Base-by-base conservation (phyloP, 2,888 invertebrate species). In the Folsomia manolachei region DNA sequence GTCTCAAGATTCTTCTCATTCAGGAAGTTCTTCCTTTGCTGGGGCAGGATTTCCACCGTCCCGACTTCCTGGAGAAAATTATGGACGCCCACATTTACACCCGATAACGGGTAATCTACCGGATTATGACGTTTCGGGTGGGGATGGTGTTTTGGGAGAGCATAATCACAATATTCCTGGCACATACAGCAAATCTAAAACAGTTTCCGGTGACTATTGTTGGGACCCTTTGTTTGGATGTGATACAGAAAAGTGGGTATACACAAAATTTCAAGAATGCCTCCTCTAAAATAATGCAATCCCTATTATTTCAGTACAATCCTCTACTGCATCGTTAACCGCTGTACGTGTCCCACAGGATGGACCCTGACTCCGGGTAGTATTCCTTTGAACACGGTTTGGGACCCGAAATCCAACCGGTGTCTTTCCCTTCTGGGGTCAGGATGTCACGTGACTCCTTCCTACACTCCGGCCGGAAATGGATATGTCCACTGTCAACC, bases 171-270 rank as follows among this genome's bases (percentile, higher is more conserved):
- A n/a, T n/a, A n/a, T n/a, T n/a, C n/a, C n/a, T n/a, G n/a, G n/a
- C n/a, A n/a, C 51, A 51, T 9, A 51, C 51, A 62, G 62, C 24
- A 64, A 62, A n/a, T 75, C 75, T 24, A 73, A 73, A 21, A 71
- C 67, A 1, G 70, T 75, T 53, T 75, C 75, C 4, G 75, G 75
- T 0, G 75, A 75, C 56, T 75, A 75, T 27, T 75, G 75, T 39
- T 70, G 73, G 24, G 75, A 75, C 7, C 75, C 75, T 18, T 19
- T 75, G 9, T 24, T 75, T 24, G 26, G 69, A 0, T 75, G 75
- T 51, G 75, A 75, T 21, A 75, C 75, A 1, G 24, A 7, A n/a
- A 56, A 19, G 56, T 56, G 14, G 14, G 14, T 39, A 39, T 39
- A 14, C 14, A 39, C 39, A 56, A 56, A 56, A 56, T 56, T 56